Evolutionary conservation across 2,797 vertebrate species (phyloP), one percentile per base, ranked within the genome.

Genomic region (Sparidentex hasta): DNA sequence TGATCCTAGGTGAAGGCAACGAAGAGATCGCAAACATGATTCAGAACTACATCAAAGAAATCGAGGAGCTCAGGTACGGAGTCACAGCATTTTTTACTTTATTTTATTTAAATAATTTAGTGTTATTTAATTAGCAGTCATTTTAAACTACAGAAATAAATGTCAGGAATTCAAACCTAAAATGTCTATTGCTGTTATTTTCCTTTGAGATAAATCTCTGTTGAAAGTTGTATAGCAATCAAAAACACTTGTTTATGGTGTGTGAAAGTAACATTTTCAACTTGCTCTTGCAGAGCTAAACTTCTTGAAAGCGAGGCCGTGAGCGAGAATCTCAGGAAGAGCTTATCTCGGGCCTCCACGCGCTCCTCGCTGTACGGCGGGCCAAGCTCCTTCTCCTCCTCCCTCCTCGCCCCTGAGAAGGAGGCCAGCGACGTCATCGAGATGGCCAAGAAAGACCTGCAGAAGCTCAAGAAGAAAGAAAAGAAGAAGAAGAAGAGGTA

Each of bases 21-120:
- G 98, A 99, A 92, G 98, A 99, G 91, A 98, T 99, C 21, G 97
- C 97, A 76, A 98, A 97, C 91, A 99, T 99, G 97, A 97, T 99
- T 90, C 95, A 98, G 89, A 98, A 97, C 91, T 99, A 99, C 86
- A 99, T 99, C 88, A 98, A 98, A 94, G 98, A 99, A 94, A 99
- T 99, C 2, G 98, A 99, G 94, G 97, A 98, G 86, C 97, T 99
- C 84, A 96, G 98, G 98, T 99, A 95, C 2, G 63, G 3, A 7
- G 11, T 50, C 21, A 66, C 11, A 13, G 6, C 17, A 2, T 55
- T 23, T 13, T 25, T 54, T 20, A 14, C 33, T 18, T 18, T 58
- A 18, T 2, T 50, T 2, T n/a, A 51, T 61, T 59, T 46, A 41
- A 5, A 7, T 33, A 6, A 5, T 33, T 33, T 23, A 1, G n/a